phyloP scores from a whole-genome alignment of 2,797 vertebrate species.

The Parauchenoglanis punctatus region DNA sequence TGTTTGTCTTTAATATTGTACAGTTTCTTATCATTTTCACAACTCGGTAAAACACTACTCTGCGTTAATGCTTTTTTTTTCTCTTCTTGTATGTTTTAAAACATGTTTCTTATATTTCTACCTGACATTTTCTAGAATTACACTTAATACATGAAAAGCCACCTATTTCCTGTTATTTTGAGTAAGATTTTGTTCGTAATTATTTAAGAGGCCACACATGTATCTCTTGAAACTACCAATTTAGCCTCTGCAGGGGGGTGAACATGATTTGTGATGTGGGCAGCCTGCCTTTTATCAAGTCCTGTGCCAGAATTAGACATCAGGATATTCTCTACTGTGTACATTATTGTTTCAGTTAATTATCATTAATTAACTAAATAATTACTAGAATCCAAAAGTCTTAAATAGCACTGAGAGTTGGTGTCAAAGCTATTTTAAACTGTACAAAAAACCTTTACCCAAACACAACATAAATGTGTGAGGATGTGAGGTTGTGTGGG shows the following conservation, averaged over 20 bases:
- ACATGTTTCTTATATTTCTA: neutral
- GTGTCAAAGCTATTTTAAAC: neutral
- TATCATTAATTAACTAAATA: slow-evolving; percentile 4
- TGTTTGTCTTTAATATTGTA: neutral
- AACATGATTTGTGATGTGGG: neutral
- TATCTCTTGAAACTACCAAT: slow-evolving; percentile 3
- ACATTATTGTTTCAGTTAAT: neutral
- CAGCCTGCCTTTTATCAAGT: neutral
- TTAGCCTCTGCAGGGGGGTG: neutral
- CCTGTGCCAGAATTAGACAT: slow-evolving; percentile 4
- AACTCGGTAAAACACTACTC: neutral
- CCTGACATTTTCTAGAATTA: neutral
- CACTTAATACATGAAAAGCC: neutral
- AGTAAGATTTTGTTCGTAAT: neutral
- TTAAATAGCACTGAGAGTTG: neutral
- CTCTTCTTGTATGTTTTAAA: neutral
- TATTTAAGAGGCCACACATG: neutral
- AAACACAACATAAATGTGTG: neutral
- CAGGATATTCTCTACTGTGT: neutral
- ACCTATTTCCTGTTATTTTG: neutral
- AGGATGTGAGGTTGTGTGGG: neutral
- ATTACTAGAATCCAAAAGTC: neutral
- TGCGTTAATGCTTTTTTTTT: neutral
- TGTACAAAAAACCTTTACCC: neutral
- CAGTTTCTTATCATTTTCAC: too few species aligned